A percentile compares a stretch with the other conserved stretches of the same genome.
These are phyloP conservation scores for Thunnus thynnus DNA, from an alignment of 2,113 vertebrate genomes.

Conservation along the genomic window DNA sequence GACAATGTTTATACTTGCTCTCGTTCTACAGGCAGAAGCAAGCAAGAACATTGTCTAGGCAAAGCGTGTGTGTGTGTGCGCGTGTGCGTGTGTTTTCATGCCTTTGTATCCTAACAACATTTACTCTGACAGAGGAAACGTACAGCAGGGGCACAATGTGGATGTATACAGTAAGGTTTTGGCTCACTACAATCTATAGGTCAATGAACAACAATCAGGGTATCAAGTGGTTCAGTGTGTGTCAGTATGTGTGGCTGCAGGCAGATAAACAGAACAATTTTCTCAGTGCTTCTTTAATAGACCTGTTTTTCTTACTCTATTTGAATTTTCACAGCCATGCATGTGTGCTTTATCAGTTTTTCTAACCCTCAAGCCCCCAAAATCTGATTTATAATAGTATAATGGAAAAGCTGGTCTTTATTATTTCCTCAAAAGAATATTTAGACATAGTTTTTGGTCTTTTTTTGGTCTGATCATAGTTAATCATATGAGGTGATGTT, in stretches of 20 bases:
- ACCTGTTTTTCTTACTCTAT: background rate
- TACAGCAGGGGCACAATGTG: background rate
- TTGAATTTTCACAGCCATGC: background rate
- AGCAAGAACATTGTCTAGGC: slow-evolving; percentile 6
- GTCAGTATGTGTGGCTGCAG: slow-evolving; percentile 27
- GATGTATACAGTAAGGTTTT: background rate
- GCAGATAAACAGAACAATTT: slow-evolving; percentile 16
- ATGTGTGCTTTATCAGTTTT: background rate
- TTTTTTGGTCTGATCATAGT: no score
- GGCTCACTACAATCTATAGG: slow-evolving; percentile 10
- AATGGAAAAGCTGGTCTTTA: no score
- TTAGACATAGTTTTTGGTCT: no score
- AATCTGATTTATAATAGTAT: background rate
- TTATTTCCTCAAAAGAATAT: no score
- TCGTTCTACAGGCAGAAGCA: slow-evolving; percentile 40
- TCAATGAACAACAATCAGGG: slow-evolving; percentile 3
- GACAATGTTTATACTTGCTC: slow-evolving; percentile 1
- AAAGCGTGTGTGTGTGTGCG: background rate
- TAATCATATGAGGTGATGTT: no score
- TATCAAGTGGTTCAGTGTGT: slow-evolving; percentile 5
- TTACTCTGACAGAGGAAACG: background rate
- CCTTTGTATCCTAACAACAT: slow-evolving; percentile 22
- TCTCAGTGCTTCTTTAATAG: background rate
- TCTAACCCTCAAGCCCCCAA: background rate
- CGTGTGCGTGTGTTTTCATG: background rate